Base-by-base conservation (phyloP, 1,140 invertebrate genomes). In the Drosophila rufa region DNA sequence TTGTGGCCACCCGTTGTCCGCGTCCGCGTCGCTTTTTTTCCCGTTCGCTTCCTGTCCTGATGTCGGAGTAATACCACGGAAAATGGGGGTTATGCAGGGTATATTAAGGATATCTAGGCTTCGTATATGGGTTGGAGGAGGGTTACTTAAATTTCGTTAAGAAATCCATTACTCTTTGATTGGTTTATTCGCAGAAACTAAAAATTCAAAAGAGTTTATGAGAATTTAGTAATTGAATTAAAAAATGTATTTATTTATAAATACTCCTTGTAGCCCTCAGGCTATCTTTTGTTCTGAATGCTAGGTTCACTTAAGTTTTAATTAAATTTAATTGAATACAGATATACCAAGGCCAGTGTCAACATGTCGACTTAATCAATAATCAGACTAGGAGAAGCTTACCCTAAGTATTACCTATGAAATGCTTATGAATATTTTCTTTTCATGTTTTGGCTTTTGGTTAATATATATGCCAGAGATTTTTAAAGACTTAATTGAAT, bases 1-100 rank as follows among this genome's bases (percentile, higher is more conserved):
- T 80, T 80, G 70, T 60, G 80, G 78, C 80, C 80, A 64, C 80
- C 78, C 74, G 77, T 70, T 85, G 76, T 82, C 62, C 81, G 58
- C 61, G 67, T 38, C 43, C 61, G 67, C 30, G 43, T 51, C 38
- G 19, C 40, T 67, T 77, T 73, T 60, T 60, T 73, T 38, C 30
- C 36, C 60, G 48, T 76, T 60, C 50, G 62, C 69, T 74, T 83
- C 74, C 68, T 81, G 57, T 60, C 58, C 45, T 61, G 74, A 48
- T 61, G 75, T 65, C 38, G 48, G n/a, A 27, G 46, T 42, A 74
- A 55, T 61, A 56, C 64, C 65, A 61, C 33, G 48, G 42, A 51
- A 75, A 50, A 66, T 58, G 38, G 9, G 3, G 40, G 38, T 15
- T 40, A 22, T 51, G 11, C 27, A 12, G 55, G 62, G 61, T 56